phyloP scores from a whole-genome alignment of 2,113 vertebrate genomes.

The Tupaia chinensis region DNA sequence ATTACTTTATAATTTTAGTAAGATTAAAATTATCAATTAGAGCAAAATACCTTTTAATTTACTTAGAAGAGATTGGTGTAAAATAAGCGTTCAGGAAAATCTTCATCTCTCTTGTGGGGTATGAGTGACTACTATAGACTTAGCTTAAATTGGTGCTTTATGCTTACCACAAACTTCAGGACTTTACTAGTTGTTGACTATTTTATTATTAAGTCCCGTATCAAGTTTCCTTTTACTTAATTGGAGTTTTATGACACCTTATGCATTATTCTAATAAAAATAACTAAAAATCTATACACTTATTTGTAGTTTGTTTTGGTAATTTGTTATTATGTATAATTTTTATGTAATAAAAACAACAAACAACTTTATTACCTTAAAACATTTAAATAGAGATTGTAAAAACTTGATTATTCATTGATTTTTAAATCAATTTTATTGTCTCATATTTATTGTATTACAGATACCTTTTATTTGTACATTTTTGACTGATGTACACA shows the following conservation, averaged over 20 bases:
- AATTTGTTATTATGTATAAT: background rate
- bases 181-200: background rate
- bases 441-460: background rate
- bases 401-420: background rate
- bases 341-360: background rate
- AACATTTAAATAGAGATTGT: background rate
- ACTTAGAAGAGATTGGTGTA: background rate
- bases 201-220: background rate
- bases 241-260: background rate
- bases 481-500: background rate
- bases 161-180: background rate
- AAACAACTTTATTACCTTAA: background rate
- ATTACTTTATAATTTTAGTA: background rate
- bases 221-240: background rate
- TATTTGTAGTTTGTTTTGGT: background rate
- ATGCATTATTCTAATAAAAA: background rate
- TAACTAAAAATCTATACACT: background rate
- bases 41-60: background rate
- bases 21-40: background rate
- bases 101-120: background rate
- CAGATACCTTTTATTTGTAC: background rate
- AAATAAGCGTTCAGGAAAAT: background rate
- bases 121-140: background rate
- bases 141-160: background rate
- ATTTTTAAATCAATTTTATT: background rate